phyloP scores from a whole-genome alignment of 2,888 invertebrate species.

The Drosophila maculinotata region DNA sequence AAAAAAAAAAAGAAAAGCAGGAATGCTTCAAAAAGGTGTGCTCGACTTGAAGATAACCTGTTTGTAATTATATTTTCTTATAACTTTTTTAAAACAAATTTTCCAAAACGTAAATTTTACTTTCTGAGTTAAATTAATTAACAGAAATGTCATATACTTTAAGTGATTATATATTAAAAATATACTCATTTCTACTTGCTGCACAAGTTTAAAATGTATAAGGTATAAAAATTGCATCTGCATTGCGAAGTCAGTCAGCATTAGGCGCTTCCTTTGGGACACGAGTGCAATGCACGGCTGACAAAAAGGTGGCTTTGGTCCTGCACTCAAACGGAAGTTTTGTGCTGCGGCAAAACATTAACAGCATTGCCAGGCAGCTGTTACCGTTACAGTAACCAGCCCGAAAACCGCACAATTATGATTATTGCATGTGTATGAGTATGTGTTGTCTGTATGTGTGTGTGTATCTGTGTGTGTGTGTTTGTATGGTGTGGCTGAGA shows the following conservation, averaged over 20 bases:
- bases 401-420: conserved; percentile 69
- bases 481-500: conserved; percentile 18
- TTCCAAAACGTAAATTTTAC: too few relatives aligned
- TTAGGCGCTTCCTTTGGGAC: conserved; percentile 47
- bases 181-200: too few relatives aligned
- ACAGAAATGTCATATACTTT: too few relatives aligned
- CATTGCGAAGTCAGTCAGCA: conserved; percentile 18
- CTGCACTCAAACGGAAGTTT: conserved; percentile 50
- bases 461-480: conserved; percentile 4
- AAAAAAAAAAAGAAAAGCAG: not conserved
- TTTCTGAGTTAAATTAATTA: too few relatives aligned
- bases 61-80: too few relatives aligned
- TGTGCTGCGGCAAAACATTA: conserved; percentile 43
- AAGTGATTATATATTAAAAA: too few relatives aligned
- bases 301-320: conserved; percentile 45
- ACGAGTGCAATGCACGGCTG: conserved; percentile 62
- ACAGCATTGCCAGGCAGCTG: conserved; percentile 22
- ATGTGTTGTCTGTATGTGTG: conserved; percentile 13
- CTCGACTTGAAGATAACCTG: not conserved
- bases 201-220: too few relatives aligned
- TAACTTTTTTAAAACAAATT: too few relatives aligned
- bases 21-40: not conserved
- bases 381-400: conserved; percentile 34
- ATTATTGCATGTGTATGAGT: conserved; percentile 45
- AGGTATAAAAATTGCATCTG: too few relatives aligned